These are phyloP conservation scores for Drymodes brunneopygia DNA, from an alignment of 2,113 vertebrate species.

Conservation along the genomic window DNA sequence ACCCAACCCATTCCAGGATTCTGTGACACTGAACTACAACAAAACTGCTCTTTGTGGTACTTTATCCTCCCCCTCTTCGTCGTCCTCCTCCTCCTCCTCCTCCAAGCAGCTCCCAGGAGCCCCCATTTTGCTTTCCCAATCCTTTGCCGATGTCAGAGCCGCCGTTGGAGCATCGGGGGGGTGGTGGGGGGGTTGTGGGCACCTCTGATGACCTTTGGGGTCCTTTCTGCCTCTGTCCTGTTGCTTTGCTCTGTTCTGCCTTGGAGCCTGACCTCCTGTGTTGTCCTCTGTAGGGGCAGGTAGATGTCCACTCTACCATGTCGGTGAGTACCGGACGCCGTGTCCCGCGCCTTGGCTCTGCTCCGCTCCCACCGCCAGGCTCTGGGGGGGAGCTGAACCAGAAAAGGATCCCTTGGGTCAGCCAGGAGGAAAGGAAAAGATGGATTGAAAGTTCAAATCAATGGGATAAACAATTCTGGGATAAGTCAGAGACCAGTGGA, in stretches of 20 bases:
- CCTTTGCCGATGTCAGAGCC: accelerated
- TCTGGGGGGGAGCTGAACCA: neutral
- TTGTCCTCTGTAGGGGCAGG: conserved; percentile 65
- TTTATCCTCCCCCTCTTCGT: neutral
- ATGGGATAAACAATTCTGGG: neutral
- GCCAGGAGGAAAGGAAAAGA: neutral
- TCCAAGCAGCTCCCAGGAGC: neutral
- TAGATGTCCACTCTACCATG: conserved; percentile 71
- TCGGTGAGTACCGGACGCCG: conserved; percentile 67
- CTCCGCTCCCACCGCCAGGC: neutral
- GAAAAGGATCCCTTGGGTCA: neutral
- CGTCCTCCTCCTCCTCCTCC: neutral
- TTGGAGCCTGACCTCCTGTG: conserved; percentile 29
- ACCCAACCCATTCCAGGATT: neutral
- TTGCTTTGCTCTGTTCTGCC: neutral
- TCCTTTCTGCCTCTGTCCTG: neutral
- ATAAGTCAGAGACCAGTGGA: accelerated
- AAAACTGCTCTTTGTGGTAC: neutral
- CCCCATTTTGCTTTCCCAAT: neutral
- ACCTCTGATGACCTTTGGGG: accelerated
- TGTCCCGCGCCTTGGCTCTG: neutral
- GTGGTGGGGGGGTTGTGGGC: neutral
- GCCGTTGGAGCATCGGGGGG: accelerated
- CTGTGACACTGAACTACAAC: neutral
- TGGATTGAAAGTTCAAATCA: neutral